Evolutionary conservation across 2,888 invertebrate species (phyloP).

Genomic region (Nebria salina): DNA sequence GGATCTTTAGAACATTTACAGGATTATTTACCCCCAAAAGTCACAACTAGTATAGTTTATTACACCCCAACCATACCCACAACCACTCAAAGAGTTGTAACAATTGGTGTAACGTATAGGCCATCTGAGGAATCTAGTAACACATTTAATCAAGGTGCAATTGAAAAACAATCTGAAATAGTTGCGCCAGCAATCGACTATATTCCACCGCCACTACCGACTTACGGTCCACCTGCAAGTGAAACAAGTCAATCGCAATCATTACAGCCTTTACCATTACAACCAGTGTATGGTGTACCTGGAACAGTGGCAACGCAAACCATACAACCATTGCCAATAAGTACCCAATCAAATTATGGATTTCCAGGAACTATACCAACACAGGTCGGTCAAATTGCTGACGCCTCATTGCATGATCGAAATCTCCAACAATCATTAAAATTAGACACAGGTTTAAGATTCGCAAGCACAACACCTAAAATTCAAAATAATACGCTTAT

Average conservation of each 20-base stretch:
- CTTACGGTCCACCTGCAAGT: background rate
- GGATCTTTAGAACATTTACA: background rate
- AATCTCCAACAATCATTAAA: background rate
- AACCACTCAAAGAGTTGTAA: slow-evolving; percentile 18
- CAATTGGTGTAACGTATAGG: background rate
- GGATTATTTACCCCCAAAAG: slow-evolving; percentile 23
- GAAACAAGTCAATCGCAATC: background rate
- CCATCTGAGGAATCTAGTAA: background rate
- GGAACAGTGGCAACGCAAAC: background rate
- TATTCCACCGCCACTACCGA: slow-evolving; percentile 9
- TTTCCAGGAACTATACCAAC: no score
- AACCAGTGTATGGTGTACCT: background rate
- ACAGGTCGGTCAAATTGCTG: background rate
- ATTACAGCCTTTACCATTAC: background rate
- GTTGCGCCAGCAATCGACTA: slow-evolving; percentile 8
- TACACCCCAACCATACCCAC: slow-evolving; percentile 9
- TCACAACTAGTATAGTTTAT: no score
- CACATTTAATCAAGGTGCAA: slow-evolving; percentile 5
- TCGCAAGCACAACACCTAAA: background rate
- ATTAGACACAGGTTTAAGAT: no score
- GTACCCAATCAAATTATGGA: no score
- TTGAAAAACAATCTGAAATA: background rate
- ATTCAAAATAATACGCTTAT: background rate
- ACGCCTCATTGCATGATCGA: background rate
- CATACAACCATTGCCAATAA: no score